These are phyloP conservation scores for Chorisops tibialis DNA, from an alignment of 2,888 invertebrate species.

Conservation along the genomic window DNA sequence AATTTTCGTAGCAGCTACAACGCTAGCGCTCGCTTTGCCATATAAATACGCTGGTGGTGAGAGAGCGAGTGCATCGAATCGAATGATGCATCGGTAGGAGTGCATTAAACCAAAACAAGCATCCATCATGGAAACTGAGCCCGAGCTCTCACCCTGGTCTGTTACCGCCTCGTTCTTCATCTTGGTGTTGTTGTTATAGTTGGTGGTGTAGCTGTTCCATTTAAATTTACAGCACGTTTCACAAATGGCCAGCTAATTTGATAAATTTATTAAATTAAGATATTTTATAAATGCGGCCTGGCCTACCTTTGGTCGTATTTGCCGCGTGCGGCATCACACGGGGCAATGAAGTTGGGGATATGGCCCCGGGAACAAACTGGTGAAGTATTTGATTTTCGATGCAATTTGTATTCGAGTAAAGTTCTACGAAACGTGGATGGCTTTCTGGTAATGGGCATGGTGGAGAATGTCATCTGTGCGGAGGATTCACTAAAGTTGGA, in stretches of 20 bases:
- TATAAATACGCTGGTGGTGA: slow-evolving; percentile 18
- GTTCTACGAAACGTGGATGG: no score
- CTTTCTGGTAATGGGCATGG: no score
- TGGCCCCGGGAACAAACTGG: no score
- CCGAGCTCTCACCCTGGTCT: slow-evolving; percentile 17
- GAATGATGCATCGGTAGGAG: slow-evolving; percentile 37
- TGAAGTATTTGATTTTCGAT: no score
- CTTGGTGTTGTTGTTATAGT: neutral
- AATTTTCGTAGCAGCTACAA: neutral
- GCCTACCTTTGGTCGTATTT: no score
- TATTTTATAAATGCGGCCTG: no score
- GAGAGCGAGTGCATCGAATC: slow-evolving; percentile 37
- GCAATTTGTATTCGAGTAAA: no score
- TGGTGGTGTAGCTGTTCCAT: slow-evolving; percentile 34
- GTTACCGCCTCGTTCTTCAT: neutral
- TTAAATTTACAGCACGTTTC: slow-evolving; percentile 38
- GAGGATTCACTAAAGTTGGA: no score
- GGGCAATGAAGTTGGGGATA: no score
- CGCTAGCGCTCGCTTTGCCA: neutral
- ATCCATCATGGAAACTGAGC: slow-evolving; percentile 30
- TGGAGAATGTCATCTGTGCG: no score
- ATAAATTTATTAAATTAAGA: slow-evolving; percentile 37
- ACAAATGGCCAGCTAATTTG: slow-evolving; percentile 37
- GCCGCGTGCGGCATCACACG: no score
- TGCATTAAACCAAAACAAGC: slow-evolving; percentile 36